Conservation (phyloP, 1,140 invertebrate species). For the Chionoecetes opilio region DNA sequence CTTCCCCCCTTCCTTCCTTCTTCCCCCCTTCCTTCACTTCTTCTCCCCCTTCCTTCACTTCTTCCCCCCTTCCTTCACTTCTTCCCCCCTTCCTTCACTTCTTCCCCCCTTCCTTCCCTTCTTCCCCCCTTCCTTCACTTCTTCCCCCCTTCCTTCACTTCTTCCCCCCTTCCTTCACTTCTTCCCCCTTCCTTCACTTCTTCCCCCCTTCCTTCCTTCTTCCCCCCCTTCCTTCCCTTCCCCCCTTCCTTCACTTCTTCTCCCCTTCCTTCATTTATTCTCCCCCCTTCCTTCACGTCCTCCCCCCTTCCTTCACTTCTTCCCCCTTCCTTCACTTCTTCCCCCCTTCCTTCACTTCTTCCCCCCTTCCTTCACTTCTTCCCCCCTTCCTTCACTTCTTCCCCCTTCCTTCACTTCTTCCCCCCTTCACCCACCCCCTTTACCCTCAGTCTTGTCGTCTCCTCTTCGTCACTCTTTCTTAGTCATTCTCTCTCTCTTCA, state of each 20-base stretch:
- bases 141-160: too few species aligned
- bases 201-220: too few species aligned
- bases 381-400: neutral
- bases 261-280: neutral
- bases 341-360: neutral
- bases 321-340: neutral
- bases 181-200: too few species aligned
- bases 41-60: neutral
- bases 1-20: neutral
- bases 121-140: too few species aligned
- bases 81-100: too few species aligned
- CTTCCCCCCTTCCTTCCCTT: too few species aligned
- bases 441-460: too few species aligned
- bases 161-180: too few species aligned
- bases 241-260: neutral
- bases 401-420: neutral
- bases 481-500: too few species aligned
- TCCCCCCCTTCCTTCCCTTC: too few species aligned
- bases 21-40: neutral
- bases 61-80: too few species aligned
- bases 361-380: neutral
- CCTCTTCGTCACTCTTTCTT: neutral
- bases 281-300: too few species aligned
- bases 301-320: neutral
- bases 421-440: neutral